These are phyloP conservation scores for Parasteatoda tepidariorum DNA, from an alignment of 1,140 invertebrate genomes.

Conservation along the genomic window DNA sequence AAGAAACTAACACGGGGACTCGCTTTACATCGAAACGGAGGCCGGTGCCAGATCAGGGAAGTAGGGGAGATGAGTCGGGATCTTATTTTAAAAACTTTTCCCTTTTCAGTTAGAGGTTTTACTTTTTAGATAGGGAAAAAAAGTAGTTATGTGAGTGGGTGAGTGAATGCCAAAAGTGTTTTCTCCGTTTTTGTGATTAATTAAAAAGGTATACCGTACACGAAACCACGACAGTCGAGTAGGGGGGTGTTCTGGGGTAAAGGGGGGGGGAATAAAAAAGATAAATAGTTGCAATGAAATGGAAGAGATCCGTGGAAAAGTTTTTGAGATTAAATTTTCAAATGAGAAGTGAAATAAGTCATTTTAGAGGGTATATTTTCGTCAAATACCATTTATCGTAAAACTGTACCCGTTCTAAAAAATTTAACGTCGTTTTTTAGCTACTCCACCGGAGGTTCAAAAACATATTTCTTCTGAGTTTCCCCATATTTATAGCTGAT, in stretches of 20 bases:
- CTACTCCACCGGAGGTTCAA: too few relatives aligned
- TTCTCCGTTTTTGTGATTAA: conserved; percentile 29
- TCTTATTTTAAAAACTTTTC: conserved; percentile 13
- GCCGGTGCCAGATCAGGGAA: too few relatives aligned
- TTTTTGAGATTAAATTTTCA: neutral
- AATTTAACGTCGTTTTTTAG: too few relatives aligned
- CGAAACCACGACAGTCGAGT: neutral
- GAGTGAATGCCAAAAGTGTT: neutral
- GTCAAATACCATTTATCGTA: too few relatives aligned
- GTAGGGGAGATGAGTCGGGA: neutral
- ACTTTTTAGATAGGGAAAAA: neutral
- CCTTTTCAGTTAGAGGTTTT: neutral
- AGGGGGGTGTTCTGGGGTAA: neutral
- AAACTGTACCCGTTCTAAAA: too few relatives aligned
- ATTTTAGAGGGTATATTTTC: neutral
- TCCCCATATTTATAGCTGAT: too few relatives aligned
- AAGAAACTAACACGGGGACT: too few relatives aligned
- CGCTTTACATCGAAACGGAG: too few relatives aligned
- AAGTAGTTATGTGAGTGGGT: too few relatives aligned
- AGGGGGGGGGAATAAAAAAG: neutral
- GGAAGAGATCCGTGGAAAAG: neutral
- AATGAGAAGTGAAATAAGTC: neutral
- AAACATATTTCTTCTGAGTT: too few relatives aligned
- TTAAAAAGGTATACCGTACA: conserved; percentile 33
- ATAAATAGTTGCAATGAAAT: neutral